Percentiles rank a stretch among this genome's conserved stretches.
These are phyloP conservation scores for Ceratotherium simum DNA, from an alignment of 2,113 vertebrate species.

Conservation along the genomic window DNA sequence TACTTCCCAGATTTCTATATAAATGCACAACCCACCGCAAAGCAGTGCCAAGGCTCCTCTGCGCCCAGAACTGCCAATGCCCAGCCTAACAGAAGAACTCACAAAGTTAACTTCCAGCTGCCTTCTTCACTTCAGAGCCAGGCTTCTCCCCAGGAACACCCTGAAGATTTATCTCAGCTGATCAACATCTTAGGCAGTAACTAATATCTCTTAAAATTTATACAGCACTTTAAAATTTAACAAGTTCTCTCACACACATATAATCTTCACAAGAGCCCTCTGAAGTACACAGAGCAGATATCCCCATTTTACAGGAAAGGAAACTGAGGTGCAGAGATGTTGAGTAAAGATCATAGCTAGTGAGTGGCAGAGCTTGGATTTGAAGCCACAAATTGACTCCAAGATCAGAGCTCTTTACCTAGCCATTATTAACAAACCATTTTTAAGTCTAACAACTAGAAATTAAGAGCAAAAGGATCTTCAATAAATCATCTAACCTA, in stretches of 20 bases:
- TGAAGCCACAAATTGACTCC: not conserved
- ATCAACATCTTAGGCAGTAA: not conserved
- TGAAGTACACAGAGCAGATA: not conserved
- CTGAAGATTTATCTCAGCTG: not conserved
- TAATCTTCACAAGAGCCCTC: not conserved
- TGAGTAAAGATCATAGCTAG: not conserved
- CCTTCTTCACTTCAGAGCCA: not conserved
- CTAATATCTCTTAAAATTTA: not conserved
- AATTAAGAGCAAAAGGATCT: not conserved
- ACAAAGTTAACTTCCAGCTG: not conserved
- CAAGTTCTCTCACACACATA: not conserved
- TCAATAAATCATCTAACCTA: not conserved
- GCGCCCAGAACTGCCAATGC: not conserved
- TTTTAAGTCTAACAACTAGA: not conserved
- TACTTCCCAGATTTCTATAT: not conserved
- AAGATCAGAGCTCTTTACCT: not conserved
- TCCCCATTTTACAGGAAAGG: not conserved
- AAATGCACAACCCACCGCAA: not conserved
- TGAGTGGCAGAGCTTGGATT: not conserved
- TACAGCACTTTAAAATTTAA: not conserved
- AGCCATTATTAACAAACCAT: not conserved
- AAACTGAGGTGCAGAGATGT: not conserved
- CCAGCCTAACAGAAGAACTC: not conserved
- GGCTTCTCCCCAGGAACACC: not conserved
- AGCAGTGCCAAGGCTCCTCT: not conserved